A percentile compares a stretch with the other conserved stretches of the same genome.
phyloP scores from a whole-genome alignment of 1,140 invertebrate genomes.

The Habropoda laboriosa region DNA sequence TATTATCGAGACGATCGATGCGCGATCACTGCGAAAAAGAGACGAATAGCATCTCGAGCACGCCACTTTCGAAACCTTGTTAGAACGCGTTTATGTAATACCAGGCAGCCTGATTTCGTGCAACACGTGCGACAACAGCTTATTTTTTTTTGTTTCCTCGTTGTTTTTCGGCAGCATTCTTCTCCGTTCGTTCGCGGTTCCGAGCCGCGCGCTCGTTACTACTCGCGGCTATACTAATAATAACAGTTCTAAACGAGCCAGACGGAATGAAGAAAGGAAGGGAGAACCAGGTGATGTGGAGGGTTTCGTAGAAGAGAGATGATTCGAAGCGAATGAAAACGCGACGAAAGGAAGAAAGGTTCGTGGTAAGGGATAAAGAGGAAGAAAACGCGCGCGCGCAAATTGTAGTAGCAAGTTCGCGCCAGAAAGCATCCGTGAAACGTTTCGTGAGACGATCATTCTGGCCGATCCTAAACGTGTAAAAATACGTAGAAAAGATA shows the following conservation, averaged over 20 bases:
- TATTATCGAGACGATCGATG: slow-evolving; percentile 29
- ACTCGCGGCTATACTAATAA: too few species aligned
- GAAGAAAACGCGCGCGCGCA: slow-evolving; percentile 21
- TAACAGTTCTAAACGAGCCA: slow-evolving; percentile 35
- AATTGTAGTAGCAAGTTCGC: slow-evolving; percentile 48
- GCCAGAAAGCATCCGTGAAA: slow-evolving; percentile 15
- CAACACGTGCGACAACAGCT: slow-evolving; percentile 15
- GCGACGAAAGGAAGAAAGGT: neutral
- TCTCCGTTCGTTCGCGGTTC: neutral
- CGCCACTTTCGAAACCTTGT: neutral
- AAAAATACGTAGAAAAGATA: slow-evolving; percentile 78
- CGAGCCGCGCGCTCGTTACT: slow-evolving; percentile 48
- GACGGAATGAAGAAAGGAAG: neutral
- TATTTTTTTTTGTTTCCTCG: slow-evolving; percentile 31
- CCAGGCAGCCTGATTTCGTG: neutral
- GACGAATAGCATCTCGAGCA: neutral
- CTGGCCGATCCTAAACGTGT: slow-evolving; percentile 64
- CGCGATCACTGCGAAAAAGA: slow-evolving; percentile 13
- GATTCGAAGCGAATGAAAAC: neutral
- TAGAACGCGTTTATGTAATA: neutral
- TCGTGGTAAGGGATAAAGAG: neutral
- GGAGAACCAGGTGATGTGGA: neutral
- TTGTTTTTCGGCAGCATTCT: slow-evolving; percentile 19
- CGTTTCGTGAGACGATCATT: slow-evolving; percentile 41
- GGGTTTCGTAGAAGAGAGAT: too few species aligned